Base-by-base conservation (phyloP, 2,797 vertebrate species). In the Miichthys miiuy region DNA sequence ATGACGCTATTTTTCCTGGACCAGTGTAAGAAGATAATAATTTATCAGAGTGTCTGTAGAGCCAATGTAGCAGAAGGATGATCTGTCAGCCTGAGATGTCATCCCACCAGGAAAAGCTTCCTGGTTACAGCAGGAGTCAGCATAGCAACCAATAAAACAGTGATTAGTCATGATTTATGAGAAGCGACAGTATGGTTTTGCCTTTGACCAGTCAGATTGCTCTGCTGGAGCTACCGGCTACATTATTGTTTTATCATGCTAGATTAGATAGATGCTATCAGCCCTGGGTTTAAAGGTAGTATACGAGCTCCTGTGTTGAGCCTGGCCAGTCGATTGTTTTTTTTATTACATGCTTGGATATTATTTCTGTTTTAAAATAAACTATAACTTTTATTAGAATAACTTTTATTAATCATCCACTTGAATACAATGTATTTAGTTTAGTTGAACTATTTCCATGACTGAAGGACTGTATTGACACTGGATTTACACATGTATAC, bases 221-320 rank as follows among this genome's bases (percentile, higher is more conserved):
- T 60, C 17, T 13, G 38, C 6, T 52, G 72, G 14, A 81, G 70
- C 63, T 17, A 71, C 47, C 1, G 0, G 46, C 71, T 78, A 50
- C 63, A 0, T 74, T 20, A 50, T 69, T 38, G 74, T 57, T 80
- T 82, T 74, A 82, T 85, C 2, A 18, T 21, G 0, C 69, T n/a
- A 71, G 81, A 89, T 89, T 70, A 85, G 73, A 73, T 54, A 9
- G 21, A 23, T 1, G 56, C 72, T 79, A 61, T 82, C 55, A 66
- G 20, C 52, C 41, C 30, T 6, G 2, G 41, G 54, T 71, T 54
- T 67, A 68, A 77, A 68, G 72, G 55, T 23, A 60, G 51, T 52
- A 25, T 1, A 0, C 60, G 13, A 64, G 74, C 71, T 77, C 20
- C 74, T 58, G 30, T 50, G 34, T 50, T 20, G 4, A 25, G n/a